Conservation (phyloP, 2,888 invertebrate species). For the Drosophila rellima region DNA sequence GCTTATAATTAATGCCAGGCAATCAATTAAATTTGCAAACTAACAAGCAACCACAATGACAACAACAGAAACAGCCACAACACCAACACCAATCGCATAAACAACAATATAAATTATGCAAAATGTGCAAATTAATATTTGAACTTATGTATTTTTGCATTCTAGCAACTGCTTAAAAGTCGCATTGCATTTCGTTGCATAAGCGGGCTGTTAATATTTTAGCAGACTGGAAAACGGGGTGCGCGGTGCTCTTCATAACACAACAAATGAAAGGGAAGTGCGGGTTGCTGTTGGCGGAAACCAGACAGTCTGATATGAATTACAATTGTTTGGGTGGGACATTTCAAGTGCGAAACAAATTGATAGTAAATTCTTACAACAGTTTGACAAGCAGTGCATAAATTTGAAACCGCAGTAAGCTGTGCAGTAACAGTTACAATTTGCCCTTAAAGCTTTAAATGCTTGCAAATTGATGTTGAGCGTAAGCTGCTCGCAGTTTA, state of each 20-base stretch:
- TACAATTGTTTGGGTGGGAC: constrained; percentile 56
- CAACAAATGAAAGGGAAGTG: neutral
- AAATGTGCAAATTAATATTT: constrained; percentile 67
- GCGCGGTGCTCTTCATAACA: constrained; percentile 14
- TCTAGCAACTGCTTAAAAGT: constrained; percentile 43
- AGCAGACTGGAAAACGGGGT: constrained; percentile 41
- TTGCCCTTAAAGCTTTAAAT: too few relatives aligned
- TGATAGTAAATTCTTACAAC: constrained; percentile 17
- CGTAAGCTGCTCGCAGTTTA: neutral
- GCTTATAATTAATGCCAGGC: constrained; percentile 69
- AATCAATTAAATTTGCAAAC: constrained; percentile 66
- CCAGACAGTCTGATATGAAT: constrained; percentile 67
- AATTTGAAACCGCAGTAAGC: neutral
- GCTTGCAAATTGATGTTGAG: constrained; percentile 3
- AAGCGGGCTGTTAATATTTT: constrained; percentile 46
- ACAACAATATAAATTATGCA: constrained; percentile 71
- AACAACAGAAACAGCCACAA: constrained; percentile 10
- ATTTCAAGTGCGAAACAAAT: constrained; percentile 46
- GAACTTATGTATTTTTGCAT: constrained; percentile 48
- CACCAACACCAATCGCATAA: constrained; percentile 26
- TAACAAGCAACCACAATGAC: constrained; percentile 14
- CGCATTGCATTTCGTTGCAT: constrained; percentile 56
- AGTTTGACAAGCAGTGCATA: neutral
- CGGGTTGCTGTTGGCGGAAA: constrained; percentile 3
- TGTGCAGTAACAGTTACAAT: neutral